phyloP scores from a whole-genome alignment of 2,113 vertebrate genomes.

The zebrafish (Danio rerio) region GRCz12tu NC_133178.1:4854001-4854500 shows the following conservation, averaged over 20 bases:
- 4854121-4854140: conserved; percentile 72
- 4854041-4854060: conserved; percentile 80
- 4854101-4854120: conserved; percentile 77
- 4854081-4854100: conserved; percentile 75
- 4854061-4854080: conserved; percentile 77
- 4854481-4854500: conserved; percentile 68
- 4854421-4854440: conserved; percentile 71
- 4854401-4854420: conserved; percentile 71
- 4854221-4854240: conserved; percentile 70
- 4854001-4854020: conserved; percentile 61
- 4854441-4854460: conserved; percentile 81
- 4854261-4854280: conserved; percentile 79
- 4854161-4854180: conserved; percentile 75
- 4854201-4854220: conserved; percentile 88
- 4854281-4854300: conserved; percentile 71
- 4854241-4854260: conserved; percentile 81
- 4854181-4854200: conserved; percentile 84
- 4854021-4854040: conserved; percentile 74
- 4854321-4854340: conserved; percentile 45
- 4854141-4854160: conserved; percentile 79
- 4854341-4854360: conserved; percentile 83
- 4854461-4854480: conserved; percentile 84
- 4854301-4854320: conserved; percentile 60
- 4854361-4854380: conserved; percentile 79
- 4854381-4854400: conserved; percentile 67